These are phyloP conservation scores for Pimpla rufipes DNA, from an alignment of 2,888 invertebrate species.

Conservation along the genomic window DNA sequence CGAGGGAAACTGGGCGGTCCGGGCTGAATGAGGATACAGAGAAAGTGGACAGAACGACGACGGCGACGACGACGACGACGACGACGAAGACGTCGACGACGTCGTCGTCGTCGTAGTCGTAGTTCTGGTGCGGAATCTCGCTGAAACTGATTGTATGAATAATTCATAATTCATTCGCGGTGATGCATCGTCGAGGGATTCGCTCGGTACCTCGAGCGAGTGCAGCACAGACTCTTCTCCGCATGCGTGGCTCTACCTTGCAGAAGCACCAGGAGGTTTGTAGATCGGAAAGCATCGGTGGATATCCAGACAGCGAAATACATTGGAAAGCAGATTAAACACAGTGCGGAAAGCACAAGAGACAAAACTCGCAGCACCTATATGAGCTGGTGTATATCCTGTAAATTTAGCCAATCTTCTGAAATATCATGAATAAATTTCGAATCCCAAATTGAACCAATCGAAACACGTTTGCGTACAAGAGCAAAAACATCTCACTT, in stretches of 20 bases:
- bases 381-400: too few species aligned
- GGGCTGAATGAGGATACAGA: slow-evolving; percentile 9
- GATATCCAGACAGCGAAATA: slow-evolving; percentile 47
- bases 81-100: slow-evolving; percentile 21
- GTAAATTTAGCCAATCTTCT: too few species aligned
- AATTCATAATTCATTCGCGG: slow-evolving; percentile 69
- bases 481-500: too few species aligned
- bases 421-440: too few species aligned
- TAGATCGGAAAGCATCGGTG: slow-evolving; percentile 54
- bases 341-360: slow-evolving; percentile 44
- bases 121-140: slow-evolving; percentile 59
- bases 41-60: slow-evolving; percentile 48
- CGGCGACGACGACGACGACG: too few species aligned
- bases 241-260: slow-evolving; percentile 31
- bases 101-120: slow-evolving; percentile 42
- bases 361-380: slow-evolving; percentile 1
- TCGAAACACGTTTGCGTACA: too few species aligned
- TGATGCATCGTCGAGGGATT: slow-evolving; percentile 68
- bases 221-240: neutral
- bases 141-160: slow-evolving; percentile 70
- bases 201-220: slow-evolving; percentile 31
- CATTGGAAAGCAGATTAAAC: slow-evolving; percentile 59
- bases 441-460: too few species aligned
- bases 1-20: slow-evolving; percentile 4
- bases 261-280: slow-evolving; percentile 41